Evolutionary conservation across 2,113 vertebrate genomes (phyloP).

Genomic region (Alectura lathami): DNA sequence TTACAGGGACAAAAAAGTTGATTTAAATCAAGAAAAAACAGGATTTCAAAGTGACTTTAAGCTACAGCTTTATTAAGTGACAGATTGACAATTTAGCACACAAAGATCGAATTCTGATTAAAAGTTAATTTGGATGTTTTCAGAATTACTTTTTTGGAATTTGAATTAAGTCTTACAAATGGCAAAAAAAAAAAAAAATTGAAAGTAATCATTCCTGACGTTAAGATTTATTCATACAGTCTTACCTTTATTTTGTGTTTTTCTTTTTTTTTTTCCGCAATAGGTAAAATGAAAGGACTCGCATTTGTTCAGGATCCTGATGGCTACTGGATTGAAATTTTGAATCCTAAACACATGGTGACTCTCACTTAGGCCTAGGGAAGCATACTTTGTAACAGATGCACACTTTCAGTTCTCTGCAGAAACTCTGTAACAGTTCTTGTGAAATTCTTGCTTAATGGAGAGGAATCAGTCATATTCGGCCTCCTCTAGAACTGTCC

Average conservation of each 20-base stretch:
- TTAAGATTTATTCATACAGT: neutral
- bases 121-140: neutral
- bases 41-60: neutral
- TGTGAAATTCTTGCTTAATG: neutral
- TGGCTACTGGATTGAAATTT: constrained; percentile 97
- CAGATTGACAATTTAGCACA: neutral
- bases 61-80: neutral
- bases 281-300: constrained; percentile 98
- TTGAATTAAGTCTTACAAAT: neutral
- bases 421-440: neutral
- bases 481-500: neutral
- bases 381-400: neutral
- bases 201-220: neutral
- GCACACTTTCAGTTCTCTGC: neutral
- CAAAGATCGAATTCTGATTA: neutral
- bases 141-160: neutral
- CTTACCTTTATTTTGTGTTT: neutral
- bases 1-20: neutral
- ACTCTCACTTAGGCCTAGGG: constrained; percentile 75
- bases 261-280: neutral
- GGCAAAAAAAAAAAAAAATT: neutral
- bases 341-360: constrained; percentile 92
- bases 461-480: neutral
- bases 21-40: neutral
- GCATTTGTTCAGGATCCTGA: constrained; percentile 99